Evolutionary conservation across 2,797 vertebrate genomes (phyloP), one percentile per base, ranked within the genome.

Genomic region (Hybognathus amarus): DNA sequence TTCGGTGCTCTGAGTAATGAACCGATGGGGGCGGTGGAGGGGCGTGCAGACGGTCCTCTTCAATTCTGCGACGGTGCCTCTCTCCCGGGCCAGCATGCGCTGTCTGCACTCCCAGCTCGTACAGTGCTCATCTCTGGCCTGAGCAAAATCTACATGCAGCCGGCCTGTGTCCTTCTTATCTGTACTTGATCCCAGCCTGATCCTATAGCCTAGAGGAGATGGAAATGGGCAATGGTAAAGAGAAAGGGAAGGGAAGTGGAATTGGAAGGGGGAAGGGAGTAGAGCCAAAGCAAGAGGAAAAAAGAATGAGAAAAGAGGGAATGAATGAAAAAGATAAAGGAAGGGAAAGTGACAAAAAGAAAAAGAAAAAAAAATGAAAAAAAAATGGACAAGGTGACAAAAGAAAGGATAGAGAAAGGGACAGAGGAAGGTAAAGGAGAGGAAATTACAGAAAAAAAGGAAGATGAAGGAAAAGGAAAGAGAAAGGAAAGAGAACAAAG

Each of bases 101-200:
- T 99, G 98, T 87, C 90, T 94, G 89, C 98, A 99, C 85, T 99
- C 98, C 98, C 97, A 98, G n/a, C 91, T 99, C 97, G 0, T 98
- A 99, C 54, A 98, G 93, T n/a, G n/a, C 84, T 99, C 97, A 0
- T 99, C 97, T 85, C 97, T 93, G 17, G 98, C 98, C 92, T 98
- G 97, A 0, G 98, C 97, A 13, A 98, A 99, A 90, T 99, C 97
- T 88, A 99, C 97, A 0, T 99, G 97, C 80, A 99, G 95, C 2
- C 97, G 93, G 4, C 98, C 97, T 0, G 96, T 96, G 92, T 99
- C 98, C 91, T 98, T 98, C 89, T 98, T 98, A 92, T 99, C 97
- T 0, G 97, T 98, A 94, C 97, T 99, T 89, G 97, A 98, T 86
- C 97, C 97, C 88, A 99, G 89, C 10, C 97, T 93, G 92, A 98